Percentiles rank a stretch among this genome's conserved stretches.
Evolutionary conservation across 2,888 invertebrate genomes (phyloP).

Genomic region (Napeogenes inachia): DNA sequence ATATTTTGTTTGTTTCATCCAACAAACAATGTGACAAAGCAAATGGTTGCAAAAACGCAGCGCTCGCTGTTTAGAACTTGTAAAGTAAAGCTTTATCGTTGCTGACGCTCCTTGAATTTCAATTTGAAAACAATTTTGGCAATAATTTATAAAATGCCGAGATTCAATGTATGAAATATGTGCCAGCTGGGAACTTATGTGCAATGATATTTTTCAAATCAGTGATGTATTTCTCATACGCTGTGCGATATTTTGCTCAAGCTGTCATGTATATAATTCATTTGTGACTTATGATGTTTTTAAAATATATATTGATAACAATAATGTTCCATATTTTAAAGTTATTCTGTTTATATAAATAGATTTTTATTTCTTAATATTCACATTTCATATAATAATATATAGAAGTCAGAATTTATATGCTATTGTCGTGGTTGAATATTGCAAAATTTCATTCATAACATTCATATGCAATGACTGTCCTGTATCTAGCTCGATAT

Average conservation of each 20-base stretch:
- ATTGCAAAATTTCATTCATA: no score
- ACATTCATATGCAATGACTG: no score
- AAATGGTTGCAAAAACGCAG: neutral
- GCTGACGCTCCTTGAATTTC: conserved; percentile 7
- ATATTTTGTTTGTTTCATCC: neutral
- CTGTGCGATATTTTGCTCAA: neutral
- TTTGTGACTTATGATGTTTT: neutral
- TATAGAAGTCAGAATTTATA: no score
- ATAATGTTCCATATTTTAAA: no score
- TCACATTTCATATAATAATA: no score
- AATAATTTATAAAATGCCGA: conserved; percentile 1
- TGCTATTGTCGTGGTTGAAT: no score
- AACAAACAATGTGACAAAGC: conserved; percentile 3
- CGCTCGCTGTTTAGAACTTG: neutral
- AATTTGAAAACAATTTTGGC: conserved; percentile 7
- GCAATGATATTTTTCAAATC: neutral
- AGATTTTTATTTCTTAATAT: no score
- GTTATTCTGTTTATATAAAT: no score
- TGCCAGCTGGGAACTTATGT: neutral
- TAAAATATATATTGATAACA: neutral
- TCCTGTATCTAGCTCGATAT: no score
- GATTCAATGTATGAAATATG: conserved; percentile 4
- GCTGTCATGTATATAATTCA: neutral
- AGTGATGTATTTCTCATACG: neutral
- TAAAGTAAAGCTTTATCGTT: conserved; percentile 1